Evolutionary conservation across 1,140 invertebrate species (phyloP).

Genomic region (Drosophila gunungcola): DNA sequence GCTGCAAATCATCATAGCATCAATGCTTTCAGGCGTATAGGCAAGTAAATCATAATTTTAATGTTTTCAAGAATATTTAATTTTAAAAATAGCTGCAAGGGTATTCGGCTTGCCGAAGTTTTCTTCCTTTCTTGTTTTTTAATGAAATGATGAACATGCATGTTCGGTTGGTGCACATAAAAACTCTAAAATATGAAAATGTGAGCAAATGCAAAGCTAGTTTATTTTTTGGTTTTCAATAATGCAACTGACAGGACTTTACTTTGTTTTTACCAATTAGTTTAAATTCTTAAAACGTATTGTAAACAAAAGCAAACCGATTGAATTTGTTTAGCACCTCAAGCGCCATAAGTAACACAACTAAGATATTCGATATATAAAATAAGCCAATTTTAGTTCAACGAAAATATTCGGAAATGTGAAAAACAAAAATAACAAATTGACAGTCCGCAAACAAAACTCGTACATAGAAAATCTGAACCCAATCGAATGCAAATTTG

Average conservation of each 20-base stretch:
- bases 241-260: conserved; percentile 1
- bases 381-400: conserved; percentile 17
- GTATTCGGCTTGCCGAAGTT: too few relatives aligned
- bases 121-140: too few relatives aligned
- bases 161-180: too few relatives aligned
- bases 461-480: neutral
- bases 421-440: conserved; percentile 19
- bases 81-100: too few relatives aligned
- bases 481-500: neutral
- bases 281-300: conserved; percentile 3
- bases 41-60: too few relatives aligned
- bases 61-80: too few relatives aligned
- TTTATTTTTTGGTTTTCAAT: neutral
- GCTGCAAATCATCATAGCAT: too few relatives aligned
- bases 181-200: neutral
- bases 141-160: too few relatives aligned
- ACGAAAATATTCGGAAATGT: conserved; percentile 31
- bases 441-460: conserved; percentile 23
- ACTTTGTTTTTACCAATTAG: neutral
- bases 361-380: conserved; percentile 11
- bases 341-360: conserved; percentile 21
- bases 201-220: neutral
- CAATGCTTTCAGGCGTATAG: too few relatives aligned
- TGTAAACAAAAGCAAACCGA: conserved; percentile 5
- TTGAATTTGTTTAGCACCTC: conserved; percentile 38